Evolutionary conservation across 2,113 vertebrate genomes (phyloP), one percentile per base, ranked within the genome.

Genomic region (Corydoras maculifer): DNA sequence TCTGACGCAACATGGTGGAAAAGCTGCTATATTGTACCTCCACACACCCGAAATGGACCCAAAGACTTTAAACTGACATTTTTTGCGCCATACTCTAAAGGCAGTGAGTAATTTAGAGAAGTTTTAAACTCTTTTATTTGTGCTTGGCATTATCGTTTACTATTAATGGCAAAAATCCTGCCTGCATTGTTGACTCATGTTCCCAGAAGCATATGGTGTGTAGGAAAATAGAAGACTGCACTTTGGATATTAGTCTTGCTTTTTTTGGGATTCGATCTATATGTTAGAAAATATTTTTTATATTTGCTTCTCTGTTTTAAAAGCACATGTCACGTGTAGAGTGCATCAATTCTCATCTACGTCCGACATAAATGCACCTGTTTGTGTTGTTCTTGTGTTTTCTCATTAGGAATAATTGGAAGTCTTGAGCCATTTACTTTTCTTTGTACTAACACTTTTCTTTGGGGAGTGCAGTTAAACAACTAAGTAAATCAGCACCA

Each of bases 121-220:
- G 61, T 58, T 13, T 59, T 8, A 25, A 67, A 58, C 15, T 3
- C 35, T 68, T 43, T 53, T 35, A 51, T 63, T 15, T 31, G 7
- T 50, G n/a, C 30, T 55, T 70, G 58, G 68, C 58, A 35, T 73
- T 49, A 73, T 25, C 4, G 14, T 68, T 62, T 25, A 57, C 58
- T 64, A 63, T 77, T 57, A 64, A 65, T 64, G 62, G 31, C 15
- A 73, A 8, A 73, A 73, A 58, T 64, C 43, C 75, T 71, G 25
- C 49, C 58, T 63, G 58, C 64, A 30, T 67, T 66, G 69, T 67
- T 68, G 75, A 59, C 69, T 69, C 54, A 12, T 77, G 65, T 67
- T 71, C 64, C 59, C n/a, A 32, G 62, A 73, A 74, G 68, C 76
- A 70, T 62, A 77, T 77, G 67, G 72, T 51, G 59, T 74, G 15